phyloP scores from a whole-genome alignment of 2,797 vertebrate species.

The Chromis chromis region DNA sequence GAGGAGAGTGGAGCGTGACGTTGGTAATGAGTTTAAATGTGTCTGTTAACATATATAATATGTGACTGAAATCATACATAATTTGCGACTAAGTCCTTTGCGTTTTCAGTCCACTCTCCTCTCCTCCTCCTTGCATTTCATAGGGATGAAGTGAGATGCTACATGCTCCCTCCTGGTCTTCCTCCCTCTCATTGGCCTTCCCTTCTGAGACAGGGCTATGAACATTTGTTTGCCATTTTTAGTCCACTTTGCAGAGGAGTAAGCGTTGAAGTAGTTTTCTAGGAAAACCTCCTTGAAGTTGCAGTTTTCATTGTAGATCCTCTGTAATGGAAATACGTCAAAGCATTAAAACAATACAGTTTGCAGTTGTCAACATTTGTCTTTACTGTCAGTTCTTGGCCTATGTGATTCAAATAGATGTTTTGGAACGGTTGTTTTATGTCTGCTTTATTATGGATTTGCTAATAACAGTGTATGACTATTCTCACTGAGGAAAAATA shows the following conservation, averaged over 20 bases:
- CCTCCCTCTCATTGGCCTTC: conserved; percentile 90
- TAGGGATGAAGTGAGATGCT: conserved; percentile 96
- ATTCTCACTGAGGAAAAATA: conserved; percentile 42
- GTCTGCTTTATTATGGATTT: neutral
- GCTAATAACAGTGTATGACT: neutral
- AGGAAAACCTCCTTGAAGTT: conserved; percentile 98
- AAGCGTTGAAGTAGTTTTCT: conserved; percentile 98
- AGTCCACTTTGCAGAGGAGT: conserved; percentile 95
- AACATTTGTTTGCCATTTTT: conserved; percentile 94
- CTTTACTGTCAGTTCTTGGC: neutral
- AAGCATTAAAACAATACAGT: neutral
- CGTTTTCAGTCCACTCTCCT: conserved; percentile 74
- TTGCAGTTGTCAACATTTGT: conserved; percentile 1
- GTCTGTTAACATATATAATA: conserved; percentile 54
- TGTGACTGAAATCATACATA: conserved; percentile 47
- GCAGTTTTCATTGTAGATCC: conserved; percentile 95
- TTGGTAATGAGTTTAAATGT: conserved; percentile 57
- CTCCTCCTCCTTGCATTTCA: conserved; percentile 92
- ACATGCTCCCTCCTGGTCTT: conserved; percentile 93
- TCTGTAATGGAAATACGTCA: conserved; percentile 82
- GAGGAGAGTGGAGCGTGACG: conserved; percentile 49
- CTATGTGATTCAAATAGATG: conserved; percentile 3
- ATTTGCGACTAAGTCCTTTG: conserved; percentile 11
- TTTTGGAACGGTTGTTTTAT: conserved; percentile 17
- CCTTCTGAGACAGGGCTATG: conserved; percentile 95